Conservation (phyloP, 2,888 invertebrate species). For the Drosophila kokeensis region DNA sequence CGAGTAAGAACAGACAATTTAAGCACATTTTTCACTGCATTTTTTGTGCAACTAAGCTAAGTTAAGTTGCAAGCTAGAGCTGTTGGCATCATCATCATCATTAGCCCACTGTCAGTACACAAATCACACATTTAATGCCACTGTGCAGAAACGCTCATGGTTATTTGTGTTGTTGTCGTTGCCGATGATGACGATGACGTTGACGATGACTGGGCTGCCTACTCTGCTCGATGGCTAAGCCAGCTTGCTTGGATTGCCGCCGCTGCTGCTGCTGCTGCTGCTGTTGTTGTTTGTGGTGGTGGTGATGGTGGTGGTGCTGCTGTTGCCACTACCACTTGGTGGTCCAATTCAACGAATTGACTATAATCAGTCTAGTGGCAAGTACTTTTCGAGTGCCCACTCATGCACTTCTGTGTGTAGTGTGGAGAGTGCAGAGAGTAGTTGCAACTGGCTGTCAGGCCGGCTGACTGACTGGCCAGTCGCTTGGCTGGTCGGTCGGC, state of each 20-base stretch:
- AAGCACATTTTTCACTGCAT: background rate
- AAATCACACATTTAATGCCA: conserved; percentile 24
- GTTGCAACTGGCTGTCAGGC: conserved; percentile 32
- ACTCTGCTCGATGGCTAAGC: conserved; percentile 57
- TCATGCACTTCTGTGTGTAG: conserved; percentile 76
- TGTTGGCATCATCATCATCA: background rate
- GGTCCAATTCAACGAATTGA: conserved; percentile 81
- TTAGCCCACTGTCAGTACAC: background rate
- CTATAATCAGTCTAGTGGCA: conserved; percentile 81
- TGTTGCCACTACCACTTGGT: conserved; percentile 67
- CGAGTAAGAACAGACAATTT: background rate
- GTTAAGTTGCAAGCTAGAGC: background rate
- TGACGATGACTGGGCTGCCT: conserved; percentile 56
- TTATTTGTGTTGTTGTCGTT: conserved; percentile 56
- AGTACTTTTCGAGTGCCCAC: conserved; percentile 81
- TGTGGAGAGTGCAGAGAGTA: conserved; percentile 35
- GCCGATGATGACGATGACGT: conserved; percentile 55
- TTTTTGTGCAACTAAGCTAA: background rate
- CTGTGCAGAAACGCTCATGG: conserved; percentile 43
- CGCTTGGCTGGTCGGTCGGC: conserved; percentile 45
- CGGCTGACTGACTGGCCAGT: conserved; percentile 34
- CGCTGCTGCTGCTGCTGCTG: conserved; percentile 29
- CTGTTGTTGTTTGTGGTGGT: conserved; percentile 25
- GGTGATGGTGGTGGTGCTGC: conserved; percentile 17
- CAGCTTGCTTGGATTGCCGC: conserved; percentile 32